Evolutionary conservation across 1,140 invertebrate genomes (phyloP), one percentile per base, ranked within the genome.

Genomic region (Drepana arcuata): DNA sequence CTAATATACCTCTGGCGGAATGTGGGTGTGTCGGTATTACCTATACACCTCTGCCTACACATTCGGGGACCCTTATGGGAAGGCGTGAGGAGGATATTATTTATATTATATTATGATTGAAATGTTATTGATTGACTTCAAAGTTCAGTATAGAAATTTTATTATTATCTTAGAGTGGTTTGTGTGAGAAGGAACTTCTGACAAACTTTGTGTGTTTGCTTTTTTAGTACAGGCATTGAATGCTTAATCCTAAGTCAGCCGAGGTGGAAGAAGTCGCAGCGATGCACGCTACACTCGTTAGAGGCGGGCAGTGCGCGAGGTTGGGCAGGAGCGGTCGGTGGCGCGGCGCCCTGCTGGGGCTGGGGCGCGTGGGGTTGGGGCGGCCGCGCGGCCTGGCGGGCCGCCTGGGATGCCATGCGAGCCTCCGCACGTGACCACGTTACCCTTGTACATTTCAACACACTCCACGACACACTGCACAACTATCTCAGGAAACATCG

Each of bases 401-500:
- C 92, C 59, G 90, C 94, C 0, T 97, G 95, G 95, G 91, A 95
- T 43, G 90, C 90, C 34, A 93, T 97, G 92, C 88, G 92, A 26
- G 74, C 88, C 13, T 89, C 92, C 26, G 96, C 95, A 58, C 86
- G 91, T 34, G 92, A 94, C 63, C 92, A 96, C 78, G 89, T 96
- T 29, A 91, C 94, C 21, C 87, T 95, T 9, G 91, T 97, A 37
- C 93, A 96, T 69, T 89, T 90, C 37, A 89, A 92, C 60, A 91
- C 89, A 40, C 78, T 97, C 35, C 88, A 94, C 50, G 88, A 90
- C 38, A 96, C 94, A 7, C 85, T 97, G 2, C 93, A 96, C 56
- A 92, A 89, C 41, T 97, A 97, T 83, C 85, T 97, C 21, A 87
- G 91, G 38, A 97, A 97, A 85, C 95, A 97, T 73, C 90, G 95